Conservation (phyloP, 2,113 vertebrate genomes). For the Alouatta palliata region DNA sequence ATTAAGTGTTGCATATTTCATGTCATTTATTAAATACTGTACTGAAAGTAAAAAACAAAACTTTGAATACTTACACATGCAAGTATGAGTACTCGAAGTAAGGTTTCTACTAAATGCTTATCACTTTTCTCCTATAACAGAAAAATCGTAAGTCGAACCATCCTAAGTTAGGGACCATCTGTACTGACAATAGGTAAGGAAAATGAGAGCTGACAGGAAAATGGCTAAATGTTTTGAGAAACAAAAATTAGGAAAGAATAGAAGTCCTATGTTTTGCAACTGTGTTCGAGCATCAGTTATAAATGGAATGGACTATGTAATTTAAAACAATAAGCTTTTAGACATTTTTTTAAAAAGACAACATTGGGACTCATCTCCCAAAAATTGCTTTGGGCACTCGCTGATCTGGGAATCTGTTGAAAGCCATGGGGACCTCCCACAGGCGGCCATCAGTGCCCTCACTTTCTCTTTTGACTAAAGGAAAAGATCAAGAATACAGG, state of each 20-base stretch:
- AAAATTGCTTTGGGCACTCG: background rate
- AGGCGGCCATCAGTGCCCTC: rapidly evolving
- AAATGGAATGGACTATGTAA: background rate
- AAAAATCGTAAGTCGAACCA: background rate
- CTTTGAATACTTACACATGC: too few relatives aligned
- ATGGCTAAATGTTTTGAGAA: constrained; percentile 1
- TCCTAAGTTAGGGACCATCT: background rate
- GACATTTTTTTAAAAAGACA: background rate
- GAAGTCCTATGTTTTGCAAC: background rate
- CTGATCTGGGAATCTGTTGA: background rate
- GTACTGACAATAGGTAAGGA: background rate
- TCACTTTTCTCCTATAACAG: too few relatives aligned
- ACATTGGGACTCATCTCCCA: background rate
- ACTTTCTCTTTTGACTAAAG: background rate
- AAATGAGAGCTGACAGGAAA: background rate
- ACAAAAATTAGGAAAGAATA: constrained; percentile 9
- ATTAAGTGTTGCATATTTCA: background rate
- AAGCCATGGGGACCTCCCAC: background rate
- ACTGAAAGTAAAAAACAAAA: background rate
- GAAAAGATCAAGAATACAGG: background rate
- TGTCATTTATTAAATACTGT: background rate
- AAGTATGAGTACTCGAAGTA: background rate
- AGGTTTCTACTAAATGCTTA: background rate
- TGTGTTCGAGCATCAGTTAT: background rate
- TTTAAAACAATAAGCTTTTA: background rate